Evolutionary conservation across 2,113 vertebrate genomes (phyloP).

Genomic region (Phycodurus eques): DNA sequence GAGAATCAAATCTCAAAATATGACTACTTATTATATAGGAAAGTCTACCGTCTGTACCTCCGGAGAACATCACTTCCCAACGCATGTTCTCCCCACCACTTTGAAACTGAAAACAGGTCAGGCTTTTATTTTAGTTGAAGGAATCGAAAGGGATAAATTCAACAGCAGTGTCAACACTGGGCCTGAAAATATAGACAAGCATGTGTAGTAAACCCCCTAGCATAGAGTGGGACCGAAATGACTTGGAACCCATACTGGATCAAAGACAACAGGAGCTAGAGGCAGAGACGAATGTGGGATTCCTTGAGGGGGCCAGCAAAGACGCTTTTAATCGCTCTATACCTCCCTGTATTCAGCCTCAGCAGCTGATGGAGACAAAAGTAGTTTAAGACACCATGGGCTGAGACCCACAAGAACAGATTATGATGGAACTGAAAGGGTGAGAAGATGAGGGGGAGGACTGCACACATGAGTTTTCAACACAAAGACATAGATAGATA

Average conservation of each 20-base stretch:
- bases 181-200: slow-evolving; percentile 34
- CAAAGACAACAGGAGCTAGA: slow-evolving; percentile 55
- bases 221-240: slow-evolving; percentile 16
- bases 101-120: slow-evolving; percentile 18
- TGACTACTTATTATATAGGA: neutral
- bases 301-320: slow-evolving; percentile 53
- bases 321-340: slow-evolving; percentile 63
- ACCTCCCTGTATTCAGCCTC: slow-evolving; percentile 64
- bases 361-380: slow-evolving; percentile 64
- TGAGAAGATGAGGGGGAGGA: slow-evolving; percentile 32
- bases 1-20: neutral
- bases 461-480: slow-evolving; percentile 22
- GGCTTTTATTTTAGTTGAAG: slow-evolving; percentile 36
- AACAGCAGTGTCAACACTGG: slow-evolving; percentile 22
- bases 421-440: slow-evolving; percentile 54
- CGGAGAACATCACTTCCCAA: slow-evolving; percentile 18
- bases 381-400: slow-evolving; percentile 59
- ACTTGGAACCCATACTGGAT: slow-evolving; percentile 48
- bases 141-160: slow-evolving; percentile 25
- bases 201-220: slow-evolving; percentile 38
- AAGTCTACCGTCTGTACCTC: slow-evolving; percentile 12
- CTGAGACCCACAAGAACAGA: slow-evolving; percentile 63
- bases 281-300: slow-evolving; percentile 52
- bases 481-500: slow-evolving; percentile 39
- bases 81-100: slow-evolving; percentile 25